Conservation (phyloP, 2,888 invertebrate genomes). For the Trachelus tabidus region DNA sequence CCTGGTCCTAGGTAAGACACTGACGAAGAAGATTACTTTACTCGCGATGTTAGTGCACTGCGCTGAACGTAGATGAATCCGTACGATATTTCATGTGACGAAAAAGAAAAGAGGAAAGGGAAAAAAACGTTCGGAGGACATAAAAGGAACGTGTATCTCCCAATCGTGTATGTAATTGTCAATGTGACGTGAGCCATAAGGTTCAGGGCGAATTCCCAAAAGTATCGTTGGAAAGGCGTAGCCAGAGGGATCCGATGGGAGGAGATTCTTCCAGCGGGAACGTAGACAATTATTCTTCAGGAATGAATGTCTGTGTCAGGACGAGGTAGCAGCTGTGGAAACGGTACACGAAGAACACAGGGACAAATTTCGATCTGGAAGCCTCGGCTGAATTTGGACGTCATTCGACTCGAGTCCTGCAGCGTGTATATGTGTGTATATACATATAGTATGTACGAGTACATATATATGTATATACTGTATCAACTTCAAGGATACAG, state of each 20-base stretch:
- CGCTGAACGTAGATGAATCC: neutral
- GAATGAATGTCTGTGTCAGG: constrained; percentile 10
- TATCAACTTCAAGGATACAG: neutral
- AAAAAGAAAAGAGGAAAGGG: neutral
- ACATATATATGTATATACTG: neutral
- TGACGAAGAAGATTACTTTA: neutral
- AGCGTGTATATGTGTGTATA: constrained; percentile 15
- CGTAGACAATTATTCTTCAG: neutral
- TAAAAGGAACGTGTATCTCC: neutral
- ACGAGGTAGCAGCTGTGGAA: constrained; percentile 30
- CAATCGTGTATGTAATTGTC: neutral
- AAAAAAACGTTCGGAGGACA: neutral
- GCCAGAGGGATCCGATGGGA: neutral
- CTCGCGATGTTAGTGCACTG: neutral
- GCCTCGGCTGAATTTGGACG: constrained; percentile 17
- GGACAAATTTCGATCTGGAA: constrained; percentile 15
- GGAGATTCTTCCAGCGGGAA: neutral
- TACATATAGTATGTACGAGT: constrained; percentile 25
- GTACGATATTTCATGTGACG: neutral
- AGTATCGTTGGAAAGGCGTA: neutral
- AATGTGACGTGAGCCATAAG: neutral
- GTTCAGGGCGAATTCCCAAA: neutral
- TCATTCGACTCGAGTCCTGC: constrained; percentile 23
- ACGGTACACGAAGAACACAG: constrained; percentile 6
- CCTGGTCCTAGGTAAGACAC: constrained; percentile 38